Evolutionary conservation across 1,140 invertebrate species (phyloP), one percentile per base, ranked within the genome.

Genomic region (Aphaenogaster ashmeadi): DNA sequence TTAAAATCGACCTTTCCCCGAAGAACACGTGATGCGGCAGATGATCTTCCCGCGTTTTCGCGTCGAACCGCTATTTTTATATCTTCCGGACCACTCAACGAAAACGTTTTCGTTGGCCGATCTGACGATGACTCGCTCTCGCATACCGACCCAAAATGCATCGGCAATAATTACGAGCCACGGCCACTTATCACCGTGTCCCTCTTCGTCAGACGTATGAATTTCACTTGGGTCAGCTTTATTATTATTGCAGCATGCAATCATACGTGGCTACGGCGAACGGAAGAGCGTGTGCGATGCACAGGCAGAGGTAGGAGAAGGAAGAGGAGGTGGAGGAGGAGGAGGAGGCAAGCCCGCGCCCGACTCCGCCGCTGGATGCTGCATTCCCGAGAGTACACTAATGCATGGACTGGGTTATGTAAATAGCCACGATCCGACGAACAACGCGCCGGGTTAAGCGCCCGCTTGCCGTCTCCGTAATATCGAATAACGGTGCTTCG

Each of bases 401-500:
- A 83, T 47, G 69, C 52, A 74, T 60, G 80, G 67, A 60, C 69
- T 71, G 54, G 69, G 69, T 84, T 84, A 84, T 84, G 80, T 75
- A 84, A 84, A 84, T 84, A 84, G 80, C 80, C 44, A 36, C 60
- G 67, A 83, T 74, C 38, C 54, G 27, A n/a, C 54, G 80, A 74
- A 84, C 80, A 74, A 84, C 67, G 80, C 69, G 66, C 66, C 44
- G 54, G 41, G 54, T 83, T 83, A 83, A 83, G 38, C 64, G 47
- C 44, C 33, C 64, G 78, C 21, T 36, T 27, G 78, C 62, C 36
- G 21, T 60, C 79, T 33, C 67, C 41, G 54, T 33, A 27, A 84
- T 84, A 84, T 84, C 80, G 80, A 84, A 27, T 84, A 84, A 84
- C 80, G 80, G 80, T 84, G 33, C 78, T 18, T 27, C 78, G 47